Evolutionary conservation across 92 coral and sea anemone genomes (phyloP).

Genomic region (Zoanthus sansibaricus): DNA sequence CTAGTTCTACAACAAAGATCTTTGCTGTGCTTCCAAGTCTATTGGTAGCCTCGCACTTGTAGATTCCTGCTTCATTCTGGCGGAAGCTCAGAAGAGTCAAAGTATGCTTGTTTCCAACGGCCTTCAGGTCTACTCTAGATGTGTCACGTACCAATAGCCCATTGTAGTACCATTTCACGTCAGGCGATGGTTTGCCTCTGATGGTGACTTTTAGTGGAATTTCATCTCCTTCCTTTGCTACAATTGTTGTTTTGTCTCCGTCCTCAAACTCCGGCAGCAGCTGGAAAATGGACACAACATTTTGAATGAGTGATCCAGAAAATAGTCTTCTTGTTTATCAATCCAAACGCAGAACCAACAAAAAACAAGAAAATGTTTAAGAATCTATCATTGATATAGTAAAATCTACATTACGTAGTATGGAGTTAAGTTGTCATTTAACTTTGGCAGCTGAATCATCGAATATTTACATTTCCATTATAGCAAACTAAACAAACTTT

Average conservation of each 20-base stretch:
- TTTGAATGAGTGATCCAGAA: too few relatives aligned
- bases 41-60: slow-evolving; percentile 71
- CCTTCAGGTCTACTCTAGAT: slow-evolving; percentile 50
- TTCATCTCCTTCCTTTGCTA: slow-evolving; percentile 62
- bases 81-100: slow-evolving; percentile 59
- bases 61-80: slow-evolving; percentile 64
- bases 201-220: slow-evolving; percentile 56
- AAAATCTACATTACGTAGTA: too few relatives aligned
- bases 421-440: too few relatives aligned
- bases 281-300: not conserved
- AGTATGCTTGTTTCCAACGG: slow-evolving; percentile 60
- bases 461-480: too few relatives aligned
- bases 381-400: too few relatives aligned
- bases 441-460: too few relatives aligned
- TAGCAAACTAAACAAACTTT: too few relatives aligned
- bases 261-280: slow-evolving; percentile 67
- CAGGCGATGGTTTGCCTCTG: slow-evolving; percentile 70
- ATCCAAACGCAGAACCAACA: too few relatives aligned
- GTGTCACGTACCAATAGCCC: slow-evolving; percentile 66
- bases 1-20: slow-evolving; percentile 67
- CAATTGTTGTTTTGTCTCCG: slow-evolving; percentile 60
- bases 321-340: too few relatives aligned
- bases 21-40: slow-evolving; percentile 61
- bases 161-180: slow-evolving; percentile 69
- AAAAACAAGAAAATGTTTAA: too few relatives aligned